Base-by-base conservation (phyloP, 2,797 vertebrate species). In the Pseudocheirus occidentalis region DNA sequence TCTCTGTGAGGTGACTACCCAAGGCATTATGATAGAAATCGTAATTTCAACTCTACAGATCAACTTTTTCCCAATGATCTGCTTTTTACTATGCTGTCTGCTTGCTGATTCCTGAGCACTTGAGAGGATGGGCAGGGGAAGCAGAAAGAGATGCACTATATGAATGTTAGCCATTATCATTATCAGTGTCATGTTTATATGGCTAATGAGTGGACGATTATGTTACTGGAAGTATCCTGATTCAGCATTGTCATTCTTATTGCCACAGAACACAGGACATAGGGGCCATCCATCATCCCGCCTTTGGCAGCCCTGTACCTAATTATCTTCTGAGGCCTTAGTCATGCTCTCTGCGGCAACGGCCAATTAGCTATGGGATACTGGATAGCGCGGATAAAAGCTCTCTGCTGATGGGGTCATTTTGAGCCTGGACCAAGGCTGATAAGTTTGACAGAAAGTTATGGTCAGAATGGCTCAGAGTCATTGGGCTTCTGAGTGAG, bases 1-100 rank as follows among this genome's bases (percentile, higher is more conserved):
- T 91, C 93, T 97, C 93, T 4, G n/a, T 92, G 53, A 96, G 94
- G 93, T 91, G 94, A 58, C 96, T 94, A 94, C 56, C 18, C 13
- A 87, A 11, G 92, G 55, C 0, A 11, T 92, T 55, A 40, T 93
- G 54, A 34, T 66, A 94, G 27, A 92, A 40, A 9, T 87, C 27
- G 57, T 92, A 95, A 91, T 53, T 18, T 97, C 90, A 55, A 0
- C 92, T 94, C 21, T 13, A 55, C 52, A 40, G 56, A 28, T 4
- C 50, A 87, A 87, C n/a, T 81, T 73, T 81, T 21, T 24, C 40
- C 3, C 40, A 87, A 87, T 50, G 9, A 87, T 87, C 31, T 46
- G 21, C 46, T 81, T 87, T 66, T 73, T 3, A 10, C n/a, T 18
- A 14, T 95, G 57, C 4, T 91, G 57, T 54, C 50, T 96, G 5